A percentile compares a stretch with the other conserved stretches of the same genome.
Evolutionary conservation across 2,888 invertebrate species (phyloP).

Genomic region (Selenia dentaria): DNA sequence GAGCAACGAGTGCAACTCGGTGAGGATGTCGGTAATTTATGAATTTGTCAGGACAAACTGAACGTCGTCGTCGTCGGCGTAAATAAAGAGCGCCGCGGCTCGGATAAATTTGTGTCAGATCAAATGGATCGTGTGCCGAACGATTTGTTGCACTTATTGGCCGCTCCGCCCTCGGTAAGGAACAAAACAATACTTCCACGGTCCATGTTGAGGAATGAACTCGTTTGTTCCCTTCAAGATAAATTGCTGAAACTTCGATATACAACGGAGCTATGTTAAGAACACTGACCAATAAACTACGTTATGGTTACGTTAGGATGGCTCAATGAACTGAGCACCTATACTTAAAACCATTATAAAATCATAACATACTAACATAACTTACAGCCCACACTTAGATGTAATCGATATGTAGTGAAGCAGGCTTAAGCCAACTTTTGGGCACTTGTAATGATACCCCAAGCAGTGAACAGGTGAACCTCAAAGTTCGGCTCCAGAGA

Average conservation of each 20-base stretch:
- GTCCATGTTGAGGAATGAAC: conserved; percentile 49
- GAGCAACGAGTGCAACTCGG: conserved; percentile 57
- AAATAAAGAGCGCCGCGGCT: conserved; percentile 76
- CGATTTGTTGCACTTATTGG: conserved; percentile 78
- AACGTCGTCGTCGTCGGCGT: conserved; percentile 72
- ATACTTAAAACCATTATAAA: no score
- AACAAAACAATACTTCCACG: conserved; percentile 44
- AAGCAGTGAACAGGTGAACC: conserved; percentile 42
- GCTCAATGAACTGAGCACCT: no score
- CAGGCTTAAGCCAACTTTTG: conserved; percentile 2
- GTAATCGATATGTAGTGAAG: background rate
- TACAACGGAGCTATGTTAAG: conserved; percentile 18
- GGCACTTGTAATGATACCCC: conserved; percentile 38
- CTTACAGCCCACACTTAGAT: no score
- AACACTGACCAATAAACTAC: no score
- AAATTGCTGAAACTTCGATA: conserved; percentile 43
- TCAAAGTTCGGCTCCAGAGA: conserved; percentile 52
- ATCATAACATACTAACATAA: no score
- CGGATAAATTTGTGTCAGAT: conserved; percentile 84
- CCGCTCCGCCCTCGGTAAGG: conserved; percentile 44
- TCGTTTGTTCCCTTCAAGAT: conserved; percentile 52
- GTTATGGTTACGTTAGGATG: no score
- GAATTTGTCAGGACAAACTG: conserved; percentile 83
- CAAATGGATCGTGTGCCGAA: conserved; percentile 76
- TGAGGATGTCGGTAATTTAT: conserved; percentile 84